Evolutionary conservation across 2,888 invertebrate genomes (phyloP).

Genomic region (Ecliptopera silaceata): DNA sequence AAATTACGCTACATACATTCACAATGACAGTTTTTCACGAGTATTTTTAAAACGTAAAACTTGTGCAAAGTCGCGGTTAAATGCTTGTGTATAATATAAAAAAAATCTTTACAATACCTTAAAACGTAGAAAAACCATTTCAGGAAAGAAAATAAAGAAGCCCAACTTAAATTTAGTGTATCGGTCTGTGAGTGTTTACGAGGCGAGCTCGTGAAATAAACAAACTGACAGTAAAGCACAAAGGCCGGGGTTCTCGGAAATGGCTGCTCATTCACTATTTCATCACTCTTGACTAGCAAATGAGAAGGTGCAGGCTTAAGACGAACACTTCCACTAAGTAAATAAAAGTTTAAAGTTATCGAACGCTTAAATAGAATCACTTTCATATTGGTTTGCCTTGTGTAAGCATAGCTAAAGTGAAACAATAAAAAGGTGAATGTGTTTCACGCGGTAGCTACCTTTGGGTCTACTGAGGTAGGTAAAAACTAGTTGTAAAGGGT

Average conservation of each 20-base stretch:
- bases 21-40: too few relatives aligned
- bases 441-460: slow-evolving; percentile 29
- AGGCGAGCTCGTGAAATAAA: slow-evolving; percentile 74
- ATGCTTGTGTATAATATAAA: too few relatives aligned
- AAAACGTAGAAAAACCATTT: slow-evolving; percentile 51
- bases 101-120: slow-evolving; percentile 31
- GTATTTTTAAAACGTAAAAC: too few relatives aligned
- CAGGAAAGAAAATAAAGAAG: slow-evolving; percentile 65
- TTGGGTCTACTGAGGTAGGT: slow-evolving; percentile 44
- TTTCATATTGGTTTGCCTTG: neutral
- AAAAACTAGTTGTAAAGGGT: slow-evolving; percentile 64
- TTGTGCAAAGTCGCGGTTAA: too few relatives aligned
- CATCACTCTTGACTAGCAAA: slow-evolving; percentile 60
- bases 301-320: slow-evolving; percentile 41
- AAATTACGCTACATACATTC: too few relatives aligned
- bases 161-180: slow-evolving; percentile 72
- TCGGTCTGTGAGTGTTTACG: slow-evolving; percentile 75
- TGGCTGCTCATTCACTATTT: slow-evolving; percentile 63
- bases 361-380: slow-evolving; percentile 10
- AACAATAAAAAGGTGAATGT: slow-evolving; percentile 31
- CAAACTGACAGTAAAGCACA: slow-evolving; percentile 73
- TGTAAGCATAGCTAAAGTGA: slow-evolving; percentile 14
- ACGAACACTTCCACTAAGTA: slow-evolving; percentile 4
- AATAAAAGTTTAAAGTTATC: slow-evolving; percentile 12
- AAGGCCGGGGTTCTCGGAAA: slow-evolving; percentile 67